Evolutionary conservation across 2,113 vertebrate genomes (phyloP).

Genomic region (Anguilla japonica): DNA sequence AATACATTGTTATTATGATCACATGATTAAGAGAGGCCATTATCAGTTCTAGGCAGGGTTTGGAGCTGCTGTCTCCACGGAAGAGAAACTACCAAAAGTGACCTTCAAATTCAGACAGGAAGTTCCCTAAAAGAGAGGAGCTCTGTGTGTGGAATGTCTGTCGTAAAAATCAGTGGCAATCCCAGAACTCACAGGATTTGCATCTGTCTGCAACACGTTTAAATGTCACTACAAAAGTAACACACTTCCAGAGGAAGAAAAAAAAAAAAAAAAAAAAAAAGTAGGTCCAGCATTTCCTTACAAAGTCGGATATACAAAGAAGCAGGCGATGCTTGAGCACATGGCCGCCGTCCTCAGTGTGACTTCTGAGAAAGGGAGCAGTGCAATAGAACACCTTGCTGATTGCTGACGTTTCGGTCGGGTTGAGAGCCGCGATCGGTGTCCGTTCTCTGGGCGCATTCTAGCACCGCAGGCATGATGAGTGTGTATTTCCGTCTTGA

Average conservation of each 20-base stretch:
- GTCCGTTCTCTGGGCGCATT: no score
- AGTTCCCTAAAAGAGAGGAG: neutral
- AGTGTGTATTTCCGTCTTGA: conserved; percentile 1
- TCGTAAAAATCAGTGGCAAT: neutral
- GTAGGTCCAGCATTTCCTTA: neutral
- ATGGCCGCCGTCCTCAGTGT: neutral
- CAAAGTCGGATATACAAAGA: neutral
- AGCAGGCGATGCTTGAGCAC: neutral
- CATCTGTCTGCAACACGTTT: neutral
- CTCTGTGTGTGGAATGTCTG: neutral
- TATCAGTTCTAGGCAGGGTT: neutral
- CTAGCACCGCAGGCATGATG: neutral
- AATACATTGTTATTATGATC: neutral
- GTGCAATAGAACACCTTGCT: neutral
- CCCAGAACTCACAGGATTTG: neutral
- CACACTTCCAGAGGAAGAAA: neutral
- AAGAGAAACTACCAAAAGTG: neutral
- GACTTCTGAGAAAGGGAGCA: neutral
- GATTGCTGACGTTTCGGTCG: neutral
- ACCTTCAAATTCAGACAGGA: neutral
- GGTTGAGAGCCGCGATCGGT: neutral
- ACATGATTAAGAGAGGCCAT: neutral
- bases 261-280: neutral
- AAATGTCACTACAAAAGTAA: neutral
- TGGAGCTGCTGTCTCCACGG: neutral